These are phyloP conservation scores for Hylaeus anthracinus DNA, from an alignment of 1,140 invertebrate species.

Conservation along the genomic window DNA sequence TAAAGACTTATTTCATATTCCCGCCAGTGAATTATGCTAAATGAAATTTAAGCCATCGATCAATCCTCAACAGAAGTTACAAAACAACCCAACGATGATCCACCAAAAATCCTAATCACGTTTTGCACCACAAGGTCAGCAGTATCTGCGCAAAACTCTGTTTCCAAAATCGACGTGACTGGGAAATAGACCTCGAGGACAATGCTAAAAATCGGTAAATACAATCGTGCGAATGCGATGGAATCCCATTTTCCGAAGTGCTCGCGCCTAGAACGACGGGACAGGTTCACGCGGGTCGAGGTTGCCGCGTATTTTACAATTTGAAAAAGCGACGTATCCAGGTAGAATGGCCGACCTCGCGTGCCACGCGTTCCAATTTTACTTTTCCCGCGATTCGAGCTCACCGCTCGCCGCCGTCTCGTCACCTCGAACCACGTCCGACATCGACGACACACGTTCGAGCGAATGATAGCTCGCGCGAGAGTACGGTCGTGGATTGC, in stretches of 20 bases:
- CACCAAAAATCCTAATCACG: no score
- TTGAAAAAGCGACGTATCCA: constrained; percentile 36
- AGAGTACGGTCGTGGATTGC: background rate
- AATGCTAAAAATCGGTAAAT: background rate
- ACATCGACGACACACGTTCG: constrained; percentile 16
- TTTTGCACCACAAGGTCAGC: no score
- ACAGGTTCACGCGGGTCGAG: constrained; percentile 9
- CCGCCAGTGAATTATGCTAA: no score
- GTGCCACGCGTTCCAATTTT: constrained; percentile 63
- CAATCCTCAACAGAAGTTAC: no score
- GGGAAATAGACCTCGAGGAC: background rate
- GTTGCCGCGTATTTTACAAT: background rate
- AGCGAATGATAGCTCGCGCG: background rate
- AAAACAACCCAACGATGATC: no score
- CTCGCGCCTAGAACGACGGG: no score
- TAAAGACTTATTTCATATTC: no score
- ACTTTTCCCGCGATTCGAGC: constrained; percentile 52
- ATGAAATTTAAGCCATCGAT: no score
- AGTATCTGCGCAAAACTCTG: background rate
- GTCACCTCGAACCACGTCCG: constrained; percentile 5
- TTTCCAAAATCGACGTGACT: background rate
- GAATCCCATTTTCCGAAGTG: background rate
- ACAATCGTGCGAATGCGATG: background rate
- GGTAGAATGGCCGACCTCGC: constrained; percentile 36
- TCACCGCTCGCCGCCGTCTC: constrained; percentile 27